phyloP scores from a whole-genome alignment of 2,113 vertebrate species.

The Panthera leo region DNA sequence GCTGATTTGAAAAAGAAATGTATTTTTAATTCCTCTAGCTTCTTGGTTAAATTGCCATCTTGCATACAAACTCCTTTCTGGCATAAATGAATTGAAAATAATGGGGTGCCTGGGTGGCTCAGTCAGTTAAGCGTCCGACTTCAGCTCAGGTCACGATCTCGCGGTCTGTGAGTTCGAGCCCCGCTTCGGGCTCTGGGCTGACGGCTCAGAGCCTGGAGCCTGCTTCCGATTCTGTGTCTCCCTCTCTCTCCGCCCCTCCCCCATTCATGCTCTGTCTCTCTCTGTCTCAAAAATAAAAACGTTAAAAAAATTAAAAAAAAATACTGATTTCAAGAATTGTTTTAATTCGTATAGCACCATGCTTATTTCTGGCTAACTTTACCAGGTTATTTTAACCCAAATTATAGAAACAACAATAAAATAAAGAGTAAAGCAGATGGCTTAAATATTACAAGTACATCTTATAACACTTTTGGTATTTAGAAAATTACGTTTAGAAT shows the following conservation, averaged over 20 bases:
- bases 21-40: constrained; percentile 57
- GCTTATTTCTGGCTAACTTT: constrained; percentile 37
- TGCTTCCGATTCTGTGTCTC: too few relatives aligned
- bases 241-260: too few relatives aligned
- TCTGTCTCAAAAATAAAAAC: too few relatives aligned
- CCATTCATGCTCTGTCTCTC: too few relatives aligned
- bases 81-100: neutral
- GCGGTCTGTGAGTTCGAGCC: too few relatives aligned
- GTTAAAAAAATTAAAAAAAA: too few relatives aligned
- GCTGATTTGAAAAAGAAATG: constrained; percentile 51
- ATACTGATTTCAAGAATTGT: constrained; percentile 36
- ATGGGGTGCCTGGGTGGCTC: too few relatives aligned
- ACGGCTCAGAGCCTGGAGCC: too few relatives aligned
- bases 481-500: constrained; percentile 28
- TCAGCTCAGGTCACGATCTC: too few relatives aligned
- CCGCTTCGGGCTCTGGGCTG: too few relatives aligned
- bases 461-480: neutral
- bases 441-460: constrained; percentile 41
- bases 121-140: too few relatives aligned
- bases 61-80: neutral
- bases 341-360: constrained; percentile 30
- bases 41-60: constrained; percentile 52
- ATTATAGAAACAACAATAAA: neutral
- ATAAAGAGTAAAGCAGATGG: neutral
- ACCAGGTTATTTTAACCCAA: constrained; percentile 44